phyloP scores from a whole-genome alignment of 1,140 invertebrate genomes.

The Heliconius nattereri region DNA sequence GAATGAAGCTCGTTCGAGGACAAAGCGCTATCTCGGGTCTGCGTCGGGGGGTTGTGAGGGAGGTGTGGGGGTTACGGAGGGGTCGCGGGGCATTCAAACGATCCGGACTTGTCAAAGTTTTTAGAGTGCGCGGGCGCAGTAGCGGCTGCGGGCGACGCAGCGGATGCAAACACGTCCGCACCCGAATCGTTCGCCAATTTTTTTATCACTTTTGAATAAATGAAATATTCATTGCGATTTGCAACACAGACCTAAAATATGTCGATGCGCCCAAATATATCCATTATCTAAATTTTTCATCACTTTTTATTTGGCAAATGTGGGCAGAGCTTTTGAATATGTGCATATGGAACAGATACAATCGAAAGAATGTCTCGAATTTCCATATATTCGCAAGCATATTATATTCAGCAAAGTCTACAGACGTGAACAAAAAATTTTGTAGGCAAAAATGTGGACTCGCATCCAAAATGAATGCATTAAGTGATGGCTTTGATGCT shows the following conservation, averaged over 20 bases:
- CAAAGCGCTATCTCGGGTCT: background rate
- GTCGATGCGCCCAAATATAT: constrained; percentile 23
- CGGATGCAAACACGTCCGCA: constrained; percentile 57
- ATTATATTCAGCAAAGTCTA: background rate
- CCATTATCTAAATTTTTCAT: constrained; percentile 31
- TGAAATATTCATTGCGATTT: constrained; percentile 66
- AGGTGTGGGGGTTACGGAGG: background rate
- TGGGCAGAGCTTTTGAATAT: constrained; percentile 15
- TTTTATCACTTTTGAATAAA: constrained; percentile 66
- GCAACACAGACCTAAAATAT: constrained; percentile 39
- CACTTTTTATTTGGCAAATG: constrained; percentile 25
- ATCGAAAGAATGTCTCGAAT: constrained; percentile 3
- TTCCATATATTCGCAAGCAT: background rate
- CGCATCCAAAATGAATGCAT: background rate
- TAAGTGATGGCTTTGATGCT: background rate
- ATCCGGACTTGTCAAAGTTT: background rate
- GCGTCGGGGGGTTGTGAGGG: background rate
- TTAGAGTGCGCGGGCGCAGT: constrained; percentile 8
- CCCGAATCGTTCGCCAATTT: constrained; percentile 49
- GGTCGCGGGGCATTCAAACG: constrained; percentile 52
- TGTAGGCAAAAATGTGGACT: background rate
- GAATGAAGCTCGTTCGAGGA: constrained; percentile 40
- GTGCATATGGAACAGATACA: constrained; percentile 1
- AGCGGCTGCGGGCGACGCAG: constrained; percentile 28
- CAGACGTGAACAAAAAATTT: background rate